These are phyloP conservation scores for Turritopsis rubra DNA, from an alignment of 30 jellyfish, hydroid and myxozoan species.

Conservation along the genomic window DNA sequence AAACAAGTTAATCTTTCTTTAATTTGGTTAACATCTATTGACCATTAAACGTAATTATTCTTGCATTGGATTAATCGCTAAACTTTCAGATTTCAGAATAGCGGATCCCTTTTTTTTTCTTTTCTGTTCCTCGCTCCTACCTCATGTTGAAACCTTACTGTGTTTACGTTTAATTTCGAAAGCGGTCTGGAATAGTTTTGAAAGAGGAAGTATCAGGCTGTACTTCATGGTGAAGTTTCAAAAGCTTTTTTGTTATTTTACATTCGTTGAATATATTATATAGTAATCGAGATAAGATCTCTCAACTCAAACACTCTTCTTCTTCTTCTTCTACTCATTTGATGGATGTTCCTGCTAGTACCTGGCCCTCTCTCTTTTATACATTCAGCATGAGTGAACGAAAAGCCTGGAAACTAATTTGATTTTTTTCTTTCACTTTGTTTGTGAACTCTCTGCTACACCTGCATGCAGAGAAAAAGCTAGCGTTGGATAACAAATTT, in stretches of 20 bases:
- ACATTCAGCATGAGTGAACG: background rate
- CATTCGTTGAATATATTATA: background rate
- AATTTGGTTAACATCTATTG: too few species aligned
- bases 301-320: background rate
- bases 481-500: slow-evolving; percentile 4
- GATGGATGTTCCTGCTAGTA: background rate
- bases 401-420: background rate
- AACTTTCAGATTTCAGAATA: too few species aligned
- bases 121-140: too few species aligned
- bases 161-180: too few species aligned
- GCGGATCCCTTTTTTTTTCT: too few species aligned
- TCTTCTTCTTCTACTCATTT: background rate
- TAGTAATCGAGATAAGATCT: background rate
- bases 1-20: too few species aligned
- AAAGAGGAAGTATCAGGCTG: background rate
- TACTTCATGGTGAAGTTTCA: too few species aligned
- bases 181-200: too few species aligned
- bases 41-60: too few species aligned
- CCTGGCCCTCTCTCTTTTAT: background rate
- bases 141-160: too few species aligned
- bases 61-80: too few species aligned
- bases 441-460: background rate
- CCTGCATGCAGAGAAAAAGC: slow-evolving; percentile 15
- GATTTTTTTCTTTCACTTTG: background rate
- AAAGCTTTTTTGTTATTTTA: background rate